Base-by-base conservation (phyloP, 2,113 vertebrate species). In the Oncorhynchus tshawytscha region DNA sequence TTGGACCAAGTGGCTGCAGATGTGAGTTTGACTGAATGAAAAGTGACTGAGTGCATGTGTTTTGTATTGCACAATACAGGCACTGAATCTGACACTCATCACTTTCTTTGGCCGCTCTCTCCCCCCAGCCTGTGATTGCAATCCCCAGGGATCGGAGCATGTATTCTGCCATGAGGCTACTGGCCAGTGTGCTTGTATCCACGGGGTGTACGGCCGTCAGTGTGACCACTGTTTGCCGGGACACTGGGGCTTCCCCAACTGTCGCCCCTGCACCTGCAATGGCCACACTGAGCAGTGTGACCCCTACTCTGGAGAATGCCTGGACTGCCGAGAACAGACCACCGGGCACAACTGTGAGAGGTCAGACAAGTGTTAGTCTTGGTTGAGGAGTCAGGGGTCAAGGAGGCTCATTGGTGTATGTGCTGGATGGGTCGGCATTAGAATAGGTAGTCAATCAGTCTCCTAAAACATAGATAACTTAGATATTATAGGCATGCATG, bases 231-330 rank as follows among this genome's bases (percentile, higher is more conserved):
- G 98, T 80, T 90, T 98, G 60, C 96, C 96, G 0, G 94, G 94
- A 7, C 93, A 95, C 88, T 99, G 98, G 98, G 96, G 97, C 15
- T 99, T 99, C 82, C 97, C 98, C 0, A 83, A 78, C 85, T 99
- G 98, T 83, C 95, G 94, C 49, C 93, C 93, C 68, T 99, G 98
- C 88, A 85, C 92, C 39, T 99, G 98, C 77, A 99, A 98, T 0
- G 96, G 97, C 54, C 97, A 99, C 0, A 76, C 94, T 0, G 95
- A 98, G 0, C 86, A 94, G 79, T 99, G 98, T 2, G 93, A 95
- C 82, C 66, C 92, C 0, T 84, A 87, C 79, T 96, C 90, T 0
- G 97, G 98, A 1, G 90, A 92, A 81, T 99, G 98, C 82, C 79
- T 93, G 59, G 71, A 83, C 86, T 99, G 98, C 85, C 90, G 92